These are phyloP conservation scores for Chloebia gouldiae DNA, from an alignment of 2,113 vertebrate species.

Conservation along the genomic window DNA sequence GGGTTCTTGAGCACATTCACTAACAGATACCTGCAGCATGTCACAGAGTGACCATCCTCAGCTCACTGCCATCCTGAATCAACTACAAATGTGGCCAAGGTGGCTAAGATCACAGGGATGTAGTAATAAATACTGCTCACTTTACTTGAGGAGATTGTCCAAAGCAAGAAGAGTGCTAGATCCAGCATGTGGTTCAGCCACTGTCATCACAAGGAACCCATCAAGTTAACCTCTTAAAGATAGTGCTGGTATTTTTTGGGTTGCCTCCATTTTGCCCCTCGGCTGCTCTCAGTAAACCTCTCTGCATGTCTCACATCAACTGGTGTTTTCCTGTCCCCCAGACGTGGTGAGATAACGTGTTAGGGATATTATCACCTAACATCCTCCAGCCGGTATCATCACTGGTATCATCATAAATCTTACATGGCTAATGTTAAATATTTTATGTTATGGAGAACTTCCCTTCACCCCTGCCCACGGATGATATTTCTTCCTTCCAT, in stretches of 20 bases:
- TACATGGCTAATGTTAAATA: not conserved
- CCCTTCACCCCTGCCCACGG: not conserved
- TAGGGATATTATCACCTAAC: not conserved
- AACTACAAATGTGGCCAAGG: not conserved
- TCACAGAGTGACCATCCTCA: not conserved
- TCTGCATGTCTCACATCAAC: not conserved
- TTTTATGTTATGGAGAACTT: conserved; percentile 13
- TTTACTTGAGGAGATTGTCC: not conserved
- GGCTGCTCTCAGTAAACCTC: not conserved
- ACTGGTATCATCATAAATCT: not conserved
- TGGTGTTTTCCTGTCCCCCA: not conserved
- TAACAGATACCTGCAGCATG: not conserved
- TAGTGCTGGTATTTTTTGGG: not conserved
- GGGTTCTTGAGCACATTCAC: not conserved
- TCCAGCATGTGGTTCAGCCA: fast-evolving
- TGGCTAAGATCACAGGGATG: not conserved
- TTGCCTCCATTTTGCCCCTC: not conserved
- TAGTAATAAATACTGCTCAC: not conserved
- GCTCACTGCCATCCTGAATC: not conserved
- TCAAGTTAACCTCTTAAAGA: not conserved
- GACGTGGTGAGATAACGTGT: fast-evolving
- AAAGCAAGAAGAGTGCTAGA: not conserved
- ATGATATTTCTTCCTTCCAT: not conserved
- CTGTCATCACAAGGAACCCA: not conserved
- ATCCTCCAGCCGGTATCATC: not conserved